Evolutionary conservation across 2,888 invertebrate species (phyloP), one percentile per base, ranked within the genome.

Genomic region (Petrolisthes cinctipes): DNA sequence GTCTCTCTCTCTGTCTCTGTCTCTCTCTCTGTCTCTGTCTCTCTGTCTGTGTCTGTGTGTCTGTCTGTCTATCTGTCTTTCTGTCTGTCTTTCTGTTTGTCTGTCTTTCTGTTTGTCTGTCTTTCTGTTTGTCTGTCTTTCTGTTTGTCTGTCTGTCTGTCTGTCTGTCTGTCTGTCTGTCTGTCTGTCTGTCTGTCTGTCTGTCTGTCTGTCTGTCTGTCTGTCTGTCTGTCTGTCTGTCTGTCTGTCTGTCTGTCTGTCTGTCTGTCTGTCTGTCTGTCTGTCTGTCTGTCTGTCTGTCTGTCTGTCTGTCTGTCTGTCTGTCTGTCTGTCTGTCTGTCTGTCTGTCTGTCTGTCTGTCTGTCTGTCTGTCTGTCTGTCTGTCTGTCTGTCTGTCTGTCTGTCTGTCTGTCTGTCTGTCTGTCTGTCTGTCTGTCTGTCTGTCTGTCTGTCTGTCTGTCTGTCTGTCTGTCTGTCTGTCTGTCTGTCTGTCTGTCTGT

Each of bases 201-300:
- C 9, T n/a, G 75, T 20, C 17, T 73, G 75, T 20, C 1, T 20
- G 57, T 80, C n/a, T 56, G 80, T 80, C 56, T 56, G 66, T 56
- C 17, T 81, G 81, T 81, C 37, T 78, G 3, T 53, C 14, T 78
- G n/a, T 80, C 14, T 80, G n/a, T 56, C n/a, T 80, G n/a, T 80
- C n/a, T 78, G 80, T 80, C 11, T 66, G 9, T 81, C 61, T 61
- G 54, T 51, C 20, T 61, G 37, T 61, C 37, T 37, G 37, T 37
- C 37, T 37, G 37, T 37, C 37, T 61, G 11, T 61, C 61, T 61
- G 11, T 61, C 1, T 61, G 11, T 61, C 61, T 61, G 11, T 61
- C 1, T 61, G 11, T 73, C 75, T 73, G 17, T 73, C 75, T 73
- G 17, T 73, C 75, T 73, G 17, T 73, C 4, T 73, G 17, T 73